Evolutionary conservation across 2,888 invertebrate genomes (phyloP), one percentile per base, ranked within the genome.

Genomic region (Tenthredo notha): DNA sequence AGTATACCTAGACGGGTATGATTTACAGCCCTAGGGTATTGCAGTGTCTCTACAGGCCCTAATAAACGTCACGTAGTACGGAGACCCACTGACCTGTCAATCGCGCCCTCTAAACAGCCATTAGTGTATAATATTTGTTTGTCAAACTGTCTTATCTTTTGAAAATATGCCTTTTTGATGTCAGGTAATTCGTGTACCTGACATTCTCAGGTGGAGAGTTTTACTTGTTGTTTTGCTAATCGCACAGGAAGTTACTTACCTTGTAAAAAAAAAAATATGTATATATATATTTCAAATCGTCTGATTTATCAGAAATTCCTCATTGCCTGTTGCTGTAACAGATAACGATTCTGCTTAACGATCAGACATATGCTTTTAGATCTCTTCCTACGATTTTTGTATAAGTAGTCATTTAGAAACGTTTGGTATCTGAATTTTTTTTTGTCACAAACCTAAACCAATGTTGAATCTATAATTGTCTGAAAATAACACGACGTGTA

Each of bases 1-100:
- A 18, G 33, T 18, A 67, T 33, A 67, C 12, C 33, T 67, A 33
- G 67, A 67, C 67, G 85, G 33, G 77, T 86, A 88, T 91, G 91
- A 91, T 91, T 91, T 91, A 91, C 90, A 86, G 86, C 86, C 82
- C 87, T 25, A 29, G 29, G 77, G 47, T 29, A 4, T 15, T 47
- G 47, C 54, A 29, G 10, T 29, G 29, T 77, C 12, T 61, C 21
- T 61, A 12, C 78, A n/a, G 15, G 21, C 40, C 61, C 21, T 61
- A 77, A 77, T 77, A 54, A 77, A 77, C 77, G 25, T 33, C 5
- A 33, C 67, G 18, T 67, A 33, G 29, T 33, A 33, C 58, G 78
- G 89, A 90, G 90, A 89, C 89, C 90, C 88, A 84, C 89, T 89
- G 89, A 91, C 89, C 91, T 89, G 90, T 86, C 88, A 88, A 90